Percentiles rank a stretch among this genome's conserved stretches.
Evolutionary conservation across 1,140 invertebrate genomes (phyloP).

Genomic region (Heterodera carotae): DNA sequence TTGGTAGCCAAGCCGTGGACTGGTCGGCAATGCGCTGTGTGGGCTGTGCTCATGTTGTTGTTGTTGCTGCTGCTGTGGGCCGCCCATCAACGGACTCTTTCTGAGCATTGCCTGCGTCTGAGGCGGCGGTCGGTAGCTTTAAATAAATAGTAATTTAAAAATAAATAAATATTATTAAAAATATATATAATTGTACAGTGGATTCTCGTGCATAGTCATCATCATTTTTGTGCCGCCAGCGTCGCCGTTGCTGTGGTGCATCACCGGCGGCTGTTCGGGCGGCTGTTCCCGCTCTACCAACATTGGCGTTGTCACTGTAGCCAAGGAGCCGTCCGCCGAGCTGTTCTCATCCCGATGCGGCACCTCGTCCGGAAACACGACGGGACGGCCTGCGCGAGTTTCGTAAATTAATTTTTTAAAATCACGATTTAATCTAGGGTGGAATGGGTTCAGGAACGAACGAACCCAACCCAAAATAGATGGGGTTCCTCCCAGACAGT

Average conservation of each 20-base stretch:
- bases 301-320: slow-evolving; percentile 58
- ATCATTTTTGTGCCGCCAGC: not conserved
- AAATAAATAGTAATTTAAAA: not conserved
- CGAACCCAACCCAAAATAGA: no score
- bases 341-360: slow-evolving; percentile 45
- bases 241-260: not conserved
- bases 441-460: no score
- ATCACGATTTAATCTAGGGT: no score
- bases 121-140: slow-evolving; percentile 51
- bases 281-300: slow-evolving; percentile 55
- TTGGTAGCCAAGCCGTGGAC: slow-evolving; percentile 7
- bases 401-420: no score
- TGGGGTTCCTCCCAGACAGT: no score
- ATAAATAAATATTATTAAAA: not conserved
- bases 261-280: slow-evolving; percentile 43
- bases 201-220: slow-evolving; percentile 58
- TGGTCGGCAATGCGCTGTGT: not conserved
- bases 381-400: slow-evolving; percentile 42
- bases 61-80: no score
- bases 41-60: slow-evolving; percentile 26
- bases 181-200: slow-evolving; percentile 37
- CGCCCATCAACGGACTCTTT: slow-evolving; percentile 12
- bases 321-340: slow-evolving; percentile 30
- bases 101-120: slow-evolving; percentile 22
- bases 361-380: slow-evolving; percentile 61